Evolutionary conservation across 2,797 vertebrate species (phyloP).

Genomic region (Clarias pachynema): DNA sequence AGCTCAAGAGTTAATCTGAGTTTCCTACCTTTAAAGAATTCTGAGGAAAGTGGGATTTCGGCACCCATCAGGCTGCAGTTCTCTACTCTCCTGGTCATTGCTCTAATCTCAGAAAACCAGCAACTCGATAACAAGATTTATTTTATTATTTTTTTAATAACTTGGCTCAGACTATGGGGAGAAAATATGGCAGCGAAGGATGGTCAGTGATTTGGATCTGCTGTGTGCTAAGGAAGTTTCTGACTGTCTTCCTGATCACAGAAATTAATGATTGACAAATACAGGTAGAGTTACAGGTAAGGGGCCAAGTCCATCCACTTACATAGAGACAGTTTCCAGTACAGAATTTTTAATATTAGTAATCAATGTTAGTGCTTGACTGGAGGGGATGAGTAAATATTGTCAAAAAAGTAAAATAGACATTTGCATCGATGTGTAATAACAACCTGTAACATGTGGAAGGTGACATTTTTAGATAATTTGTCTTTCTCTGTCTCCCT

Average conservation of each 20-base stretch:
- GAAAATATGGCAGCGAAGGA: neutral
- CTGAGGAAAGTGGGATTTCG: constrained; percentile 76
- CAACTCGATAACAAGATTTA: neutral
- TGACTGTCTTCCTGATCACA: constrained; percentile 53
- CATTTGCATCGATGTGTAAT: neutral
- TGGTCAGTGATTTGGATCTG: neutral
- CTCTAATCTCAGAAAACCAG: constrained; percentile 4
- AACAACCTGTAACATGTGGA: neutral
- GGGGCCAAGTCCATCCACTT: constrained; percentile 67
- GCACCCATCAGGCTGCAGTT: constrained; percentile 76
- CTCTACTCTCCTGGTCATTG: constrained; percentile 60
- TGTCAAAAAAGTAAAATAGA: neutral
- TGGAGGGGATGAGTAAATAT: neutral
- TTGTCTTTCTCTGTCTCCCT: neutral
- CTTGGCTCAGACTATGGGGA: neutral
- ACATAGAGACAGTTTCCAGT: neutral
- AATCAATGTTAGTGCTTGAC: neutral
- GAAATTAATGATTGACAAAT: constrained; percentile 73
- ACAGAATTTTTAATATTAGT: neutral
- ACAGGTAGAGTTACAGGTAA: constrained; percentile 62
- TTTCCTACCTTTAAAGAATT: constrained; percentile 76
- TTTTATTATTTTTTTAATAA: neutral
- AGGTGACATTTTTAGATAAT: neutral
- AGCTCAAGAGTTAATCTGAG: neutral
- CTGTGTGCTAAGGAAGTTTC: constrained; percentile 49